Conservation (phyloP, 2,113 vertebrate genomes). For the Gallinago jamesoni region DNA sequence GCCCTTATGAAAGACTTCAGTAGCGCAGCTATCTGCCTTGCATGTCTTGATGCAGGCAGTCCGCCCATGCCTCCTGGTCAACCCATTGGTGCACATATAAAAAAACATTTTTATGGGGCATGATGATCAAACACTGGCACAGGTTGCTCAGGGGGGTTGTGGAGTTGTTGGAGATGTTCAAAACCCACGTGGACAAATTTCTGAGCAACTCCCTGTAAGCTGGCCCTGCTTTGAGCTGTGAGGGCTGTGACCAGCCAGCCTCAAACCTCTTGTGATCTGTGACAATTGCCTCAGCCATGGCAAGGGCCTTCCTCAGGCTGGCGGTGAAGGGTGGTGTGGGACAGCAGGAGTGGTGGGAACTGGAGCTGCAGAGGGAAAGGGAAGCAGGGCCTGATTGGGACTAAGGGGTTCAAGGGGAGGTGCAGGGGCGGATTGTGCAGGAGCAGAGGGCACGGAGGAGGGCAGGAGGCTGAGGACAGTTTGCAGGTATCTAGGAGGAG, state of each 20-base stretch:
- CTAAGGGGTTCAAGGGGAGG: not conserved
- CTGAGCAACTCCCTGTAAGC: not conserved
- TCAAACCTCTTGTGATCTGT: not conserved
- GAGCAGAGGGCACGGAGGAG: not conserved
- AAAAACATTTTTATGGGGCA: rapidly evolving
- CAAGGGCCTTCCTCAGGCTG: not conserved
- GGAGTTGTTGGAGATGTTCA: not conserved
- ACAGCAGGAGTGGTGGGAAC: too few relatives aligned
- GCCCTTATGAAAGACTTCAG: not conserved
- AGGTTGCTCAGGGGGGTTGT: not conserved
- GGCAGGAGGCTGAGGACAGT: not conserved
- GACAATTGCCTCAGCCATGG: not conserved
- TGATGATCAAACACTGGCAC: not conserved
- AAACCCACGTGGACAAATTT: not conserved
- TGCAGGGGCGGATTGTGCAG: not conserved
- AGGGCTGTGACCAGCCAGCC: not conserved
- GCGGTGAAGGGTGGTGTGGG: not conserved
- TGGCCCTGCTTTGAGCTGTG: not conserved
- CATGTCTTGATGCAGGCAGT: not conserved
- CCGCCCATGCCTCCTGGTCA: rapidly evolving
- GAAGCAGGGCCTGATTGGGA: not conserved
- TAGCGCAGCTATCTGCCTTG: not conserved
- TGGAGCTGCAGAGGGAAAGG: not conserved
- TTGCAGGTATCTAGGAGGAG: not conserved
- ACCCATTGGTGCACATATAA: not conserved